These are phyloP conservation scores for Malacoctenus gilli DNA, from an alignment of 2,797 vertebrate species.

Conservation along the genomic window DNA sequence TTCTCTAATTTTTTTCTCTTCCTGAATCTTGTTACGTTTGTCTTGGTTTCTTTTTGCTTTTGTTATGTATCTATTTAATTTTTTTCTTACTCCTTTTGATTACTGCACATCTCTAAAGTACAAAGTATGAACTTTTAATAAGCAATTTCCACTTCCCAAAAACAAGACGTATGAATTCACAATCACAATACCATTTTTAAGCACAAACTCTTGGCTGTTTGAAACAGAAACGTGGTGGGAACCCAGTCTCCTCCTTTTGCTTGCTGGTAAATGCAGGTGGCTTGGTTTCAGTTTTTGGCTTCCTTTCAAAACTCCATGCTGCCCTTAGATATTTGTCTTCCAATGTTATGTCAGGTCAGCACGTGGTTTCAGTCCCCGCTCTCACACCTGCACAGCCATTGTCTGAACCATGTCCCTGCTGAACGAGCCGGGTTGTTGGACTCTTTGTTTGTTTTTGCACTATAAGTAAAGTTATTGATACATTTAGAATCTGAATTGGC, in stretches of 20 bases:
- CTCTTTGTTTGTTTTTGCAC: too few relatives aligned
- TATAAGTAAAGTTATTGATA: too few relatives aligned
- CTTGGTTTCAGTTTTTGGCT: constrained; percentile 29
- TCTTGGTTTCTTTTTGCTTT: background rate
- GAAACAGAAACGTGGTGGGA: background rate
- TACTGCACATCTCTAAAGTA: background rate
- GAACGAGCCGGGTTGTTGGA: constrained; percentile 11
- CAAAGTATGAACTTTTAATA: background rate
- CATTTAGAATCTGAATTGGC: too few relatives aligned
- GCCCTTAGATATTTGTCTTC: constrained; percentile 45
- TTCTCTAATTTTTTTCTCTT: too few relatives aligned
- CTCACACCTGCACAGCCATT: constrained; percentile 6
- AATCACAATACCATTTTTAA: too few relatives aligned
- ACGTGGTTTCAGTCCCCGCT: background rate
- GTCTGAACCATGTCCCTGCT: background rate
- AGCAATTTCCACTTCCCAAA: background rate
- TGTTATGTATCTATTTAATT: too few relatives aligned
- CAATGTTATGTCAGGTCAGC: constrained; percentile 45
- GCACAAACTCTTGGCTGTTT: background rate
- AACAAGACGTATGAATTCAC: background rate
- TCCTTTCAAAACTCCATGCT: constrained; percentile 39
- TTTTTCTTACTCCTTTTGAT: too few relatives aligned
- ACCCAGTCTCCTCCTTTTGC: background rate
- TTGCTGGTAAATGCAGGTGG: constrained; percentile 44
- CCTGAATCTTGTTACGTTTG: background rate